Evolutionary conservation across 2,888 invertebrate species (phyloP).

Genomic region (Acanthacorydalis orientalis): DNA sequence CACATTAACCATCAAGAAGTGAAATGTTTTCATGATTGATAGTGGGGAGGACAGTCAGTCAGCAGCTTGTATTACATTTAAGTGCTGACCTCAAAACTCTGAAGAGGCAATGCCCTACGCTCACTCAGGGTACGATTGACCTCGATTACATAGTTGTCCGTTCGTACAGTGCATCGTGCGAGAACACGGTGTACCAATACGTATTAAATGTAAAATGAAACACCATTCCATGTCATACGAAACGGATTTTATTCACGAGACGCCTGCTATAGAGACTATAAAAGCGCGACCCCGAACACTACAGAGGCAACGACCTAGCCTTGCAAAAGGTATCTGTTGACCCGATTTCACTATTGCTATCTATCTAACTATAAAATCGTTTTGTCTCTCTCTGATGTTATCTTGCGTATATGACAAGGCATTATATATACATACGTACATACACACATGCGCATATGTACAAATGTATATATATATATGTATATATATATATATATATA

Average conservation of each 20-base stretch:
- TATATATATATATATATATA: too few relatives aligned
- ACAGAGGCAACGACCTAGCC: constrained; percentile 29
- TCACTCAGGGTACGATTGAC: constrained; percentile 9
- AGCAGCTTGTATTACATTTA: neutral
- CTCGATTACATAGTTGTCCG: constrained; percentile 4
- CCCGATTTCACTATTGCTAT: constrained; percentile 21
- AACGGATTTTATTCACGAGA: neutral
- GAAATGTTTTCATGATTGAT: neutral
- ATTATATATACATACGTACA: neutral
- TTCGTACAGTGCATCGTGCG: neutral
- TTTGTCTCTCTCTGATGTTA: too few relatives aligned
- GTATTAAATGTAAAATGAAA: neutral
- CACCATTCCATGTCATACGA: neutral
- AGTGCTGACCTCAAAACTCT: constrained; percentile 26
- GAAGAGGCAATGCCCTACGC: constrained; percentile 26
- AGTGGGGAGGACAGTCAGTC: neutral
- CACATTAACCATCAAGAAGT: neutral
- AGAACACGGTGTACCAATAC: too few relatives aligned
- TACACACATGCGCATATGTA: neutral
- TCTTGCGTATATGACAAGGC: neutral
- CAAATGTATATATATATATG: neutral
- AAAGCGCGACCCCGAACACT: constrained; percentile 10
- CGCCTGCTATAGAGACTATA: too few relatives aligned
- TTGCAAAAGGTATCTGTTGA: constrained; percentile 21
- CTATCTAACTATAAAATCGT: neutral